Evolutionary conservation across 2,113 vertebrate genomes (phyloP).

Genomic region (Lethenteron camtschaticum): DNA sequence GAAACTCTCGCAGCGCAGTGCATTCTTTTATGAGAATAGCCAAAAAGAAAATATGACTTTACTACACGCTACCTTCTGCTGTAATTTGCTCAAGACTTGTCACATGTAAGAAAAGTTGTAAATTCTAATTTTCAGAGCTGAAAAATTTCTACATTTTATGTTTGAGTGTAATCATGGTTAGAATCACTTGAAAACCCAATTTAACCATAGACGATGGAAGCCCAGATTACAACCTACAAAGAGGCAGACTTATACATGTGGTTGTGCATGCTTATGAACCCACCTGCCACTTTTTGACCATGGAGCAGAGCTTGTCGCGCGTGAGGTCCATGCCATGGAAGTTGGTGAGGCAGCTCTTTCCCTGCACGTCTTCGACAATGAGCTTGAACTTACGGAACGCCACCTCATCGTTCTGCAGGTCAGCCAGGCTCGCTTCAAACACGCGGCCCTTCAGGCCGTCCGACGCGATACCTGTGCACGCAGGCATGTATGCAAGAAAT

Average conservation of each 20-base stretch:
- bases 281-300: conserved; percentile 99
- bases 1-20: too few species aligned
- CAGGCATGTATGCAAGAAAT: background rate
- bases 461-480: conserved; percentile 58
- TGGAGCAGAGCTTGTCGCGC: conserved; percentile 97
- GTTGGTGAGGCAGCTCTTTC: conserved; percentile 93
- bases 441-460: conserved; percentile 92
- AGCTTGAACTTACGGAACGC: conserved; percentile 97
- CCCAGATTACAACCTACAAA: conserved; percentile 21
- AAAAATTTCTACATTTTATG: too few species aligned
- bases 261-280: conserved; percentile 4
- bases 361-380: conserved; percentile 86
- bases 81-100: too few species aligned
- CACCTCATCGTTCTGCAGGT: conserved; percentile 92
- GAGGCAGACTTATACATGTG: too few species aligned
- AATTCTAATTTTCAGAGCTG: too few species aligned
- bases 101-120: too few species aligned
- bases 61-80: too few species aligned
- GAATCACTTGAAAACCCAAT: conserved; percentile 30
- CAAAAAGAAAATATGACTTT: too few species aligned
- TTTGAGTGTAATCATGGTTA: background rate
- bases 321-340: conserved; percentile 99
- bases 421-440: conserved; percentile 86
- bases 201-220: conserved; percentile 39
- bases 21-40: too few species aligned